A percentile compares a stretch with the other conserved stretches of the same genome.
phyloP scores from a whole-genome alignment of 2,888 invertebrate species.

The Tenthredo notha region DNA sequence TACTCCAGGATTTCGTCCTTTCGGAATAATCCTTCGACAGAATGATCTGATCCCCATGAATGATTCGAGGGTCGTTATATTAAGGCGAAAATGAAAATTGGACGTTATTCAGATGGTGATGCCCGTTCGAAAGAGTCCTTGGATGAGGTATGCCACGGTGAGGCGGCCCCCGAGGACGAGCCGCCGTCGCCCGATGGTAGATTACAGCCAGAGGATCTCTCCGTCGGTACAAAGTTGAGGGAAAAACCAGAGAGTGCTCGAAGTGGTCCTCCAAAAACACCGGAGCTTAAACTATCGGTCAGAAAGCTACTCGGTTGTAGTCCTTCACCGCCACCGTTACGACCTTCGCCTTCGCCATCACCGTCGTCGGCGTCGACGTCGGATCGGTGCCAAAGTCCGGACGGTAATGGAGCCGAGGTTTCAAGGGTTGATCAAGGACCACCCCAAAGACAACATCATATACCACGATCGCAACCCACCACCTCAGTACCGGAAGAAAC shows the following conservation, averaged over 20 bases:
- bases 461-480: conserved; percentile 53
- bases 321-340: conserved; percentile 66
- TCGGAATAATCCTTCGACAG: not conserved
- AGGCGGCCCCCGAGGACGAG: conserved; percentile 59
- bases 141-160: conserved; percentile 59
- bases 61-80: not conserved
- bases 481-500: conserved; percentile 58
- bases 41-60: not conserved
- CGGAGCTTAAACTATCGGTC: conserved; percentile 73
- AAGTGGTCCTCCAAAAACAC: conserved; percentile 64
- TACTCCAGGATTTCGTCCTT: not conserved
- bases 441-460: conserved; percentile 31
- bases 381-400: conserved; percentile 63
- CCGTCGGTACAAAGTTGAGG: conserved; percentile 59
- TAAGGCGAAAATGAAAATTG: not conserved
- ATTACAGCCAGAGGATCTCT: conserved; percentile 73
- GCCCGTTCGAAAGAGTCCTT: conserved; percentile 54
- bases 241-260: conserved; percentile 53
- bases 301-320: conserved; percentile 73
- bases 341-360: conserved; percentile 30
- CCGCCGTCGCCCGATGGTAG: conserved; percentile 70
- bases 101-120: conserved; percentile 42
- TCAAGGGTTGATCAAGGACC: conserved; percentile 30
- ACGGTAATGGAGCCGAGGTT: conserved; percentile 52
- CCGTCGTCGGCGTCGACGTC: conserved; percentile 59